Base-by-base conservation (phyloP, 2,888 invertebrate genomes). In the Anodontia alba region DNA sequence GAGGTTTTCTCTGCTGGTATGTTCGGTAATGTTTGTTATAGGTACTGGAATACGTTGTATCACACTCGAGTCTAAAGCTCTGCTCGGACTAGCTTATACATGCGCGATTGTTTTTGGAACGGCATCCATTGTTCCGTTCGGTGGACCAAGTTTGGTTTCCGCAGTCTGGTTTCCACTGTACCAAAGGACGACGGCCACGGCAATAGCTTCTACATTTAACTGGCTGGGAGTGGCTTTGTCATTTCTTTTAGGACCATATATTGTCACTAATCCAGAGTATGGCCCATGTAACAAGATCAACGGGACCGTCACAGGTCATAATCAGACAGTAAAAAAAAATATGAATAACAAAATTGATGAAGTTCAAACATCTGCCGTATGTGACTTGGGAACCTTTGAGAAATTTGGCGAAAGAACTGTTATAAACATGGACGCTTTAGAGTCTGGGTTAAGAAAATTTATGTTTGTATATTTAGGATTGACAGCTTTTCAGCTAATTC, bases 111-210 rank as follows among this genome's bases (percentile, higher is more conserved):
- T 95, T 49, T 94, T 94, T 85, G 95, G 95, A 1, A 84, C 95
- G 29, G 92, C 93, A 8, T 94, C 94, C 2, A 94, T 94, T 0
- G 91, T 95, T 12, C 88, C 94, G 33, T 93, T 94, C 86, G 93
- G 93, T 20, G 93, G 93, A 1, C 94, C 94, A 5, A 91, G 94
- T 10, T 83, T 94, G 10, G 76, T 95, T 0, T 95, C 95, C 1
- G 93, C 95, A 20, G 89, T 93, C 26, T 95, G 95, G 95, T 95
- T 95, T 83, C 94, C 95, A 8, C 91, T 91, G n/a, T 88, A 94
- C 46, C 92, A 95, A 88, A 88, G 95, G 72, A 94, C 95, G n/a
- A 94, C 94, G 15, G 94, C 95, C 8, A 88, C 86, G 7, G 84
- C 84, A 8, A 46, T 80, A 8, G 80, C 62, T 15, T 76, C 78